Base-by-base conservation (phyloP, 2,797 vertebrate genomes). In the Pitangus sulphuratus region DNA sequence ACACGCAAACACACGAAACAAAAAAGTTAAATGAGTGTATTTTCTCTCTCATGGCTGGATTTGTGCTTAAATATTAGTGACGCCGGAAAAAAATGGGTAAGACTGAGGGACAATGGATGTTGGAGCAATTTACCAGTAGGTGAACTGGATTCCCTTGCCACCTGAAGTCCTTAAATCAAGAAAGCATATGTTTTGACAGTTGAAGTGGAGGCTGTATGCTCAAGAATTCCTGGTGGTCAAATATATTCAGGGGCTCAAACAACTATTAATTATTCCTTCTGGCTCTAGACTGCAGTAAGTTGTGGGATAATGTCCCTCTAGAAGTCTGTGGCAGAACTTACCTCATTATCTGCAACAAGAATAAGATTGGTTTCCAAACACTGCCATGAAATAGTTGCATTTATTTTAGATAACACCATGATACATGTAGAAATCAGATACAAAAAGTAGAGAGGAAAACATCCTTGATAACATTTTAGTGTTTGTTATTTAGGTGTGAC, bases 161-260 rank as follows among this genome's bases (percentile, higher is more conserved):
- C 75, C 42, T 78, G 60, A 93, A 88, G 68, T 90, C 80, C 87
- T 89, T 95, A 84, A 77, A 87, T 80, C 70, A 66, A 91, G 77
- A 50, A 87, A 84, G 56, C 24, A 5, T 35, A 57, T 80, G 56
- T 87, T 92, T 90, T 89, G 64, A 47, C 35, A 54, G 75, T 66
- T 95, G 77, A 95, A 91, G 44, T 2, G 5, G 60, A 84, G 57
- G 26, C 37, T 82, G n/a, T 21, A 25, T 48, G 60, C 74, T 87
- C 68, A 66, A 76, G 60, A 93, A 91, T 79, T 93, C 47, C 60
- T 68, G 37, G 25, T 50, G 77, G 30, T 26, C 53, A 12, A 0
- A 70, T 81, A 26, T 16, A 50, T 90, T 65, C 58, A 57, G 74
- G n/a, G 71, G 20, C 44, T 93, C 56, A 79, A 60, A 77, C n/a